Base-by-base conservation (phyloP, 2,888 invertebrate genomes). In the Merodon equestris region DNA sequence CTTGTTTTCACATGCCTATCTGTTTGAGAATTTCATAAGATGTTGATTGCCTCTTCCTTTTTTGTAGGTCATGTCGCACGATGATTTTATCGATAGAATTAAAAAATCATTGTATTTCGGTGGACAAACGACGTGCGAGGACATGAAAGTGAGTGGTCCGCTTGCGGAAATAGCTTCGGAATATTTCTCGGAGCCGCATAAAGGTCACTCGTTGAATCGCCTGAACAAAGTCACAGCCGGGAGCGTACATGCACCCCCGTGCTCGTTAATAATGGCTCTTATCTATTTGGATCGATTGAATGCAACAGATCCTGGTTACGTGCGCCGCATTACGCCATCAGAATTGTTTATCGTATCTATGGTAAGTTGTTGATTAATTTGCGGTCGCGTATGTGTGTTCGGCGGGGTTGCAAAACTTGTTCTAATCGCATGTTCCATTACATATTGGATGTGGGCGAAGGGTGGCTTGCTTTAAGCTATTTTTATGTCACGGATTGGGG, bases 311-410 rank as follows among this genome's bases (percentile, higher is more conserved):
- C 94, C 95, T 0, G 93, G 94, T 83, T 98, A 97, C 89, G 91
- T 98, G 77, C 92, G 93, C 83, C 90, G 92, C 84, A 93, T 96
- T 56, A 93, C 95, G 34, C 97, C 98, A 27, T 94, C 96, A 34
- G 97, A 98, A 87, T 92, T 99, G 72, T 98, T 98, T 89, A 92
- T 99, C 70, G 95, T 98, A 81, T 97, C 98, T 71, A 91, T 98
- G 93, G 98, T 97, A 89, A 90, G 90, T 83, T 54, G n/a, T 53
- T 38, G 12, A 48, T 45, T 48, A 34, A 18, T 27, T 56, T 18
- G n/a, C 13, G 53, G 45, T 38, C 14, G 12, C 58, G 34, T 45
- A 36, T 61, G 18, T 44, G 50, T 50, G 44, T 10, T 12, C 34
- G n/a, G 38, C 7, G n/a, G 14, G 51, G 17, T 36, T 42, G 27